A percentile compares a stretch with the other conserved stretches of the same genome.
Conservation (phyloP, 2,888 invertebrate species). For the Escarpia spicata region DNA sequence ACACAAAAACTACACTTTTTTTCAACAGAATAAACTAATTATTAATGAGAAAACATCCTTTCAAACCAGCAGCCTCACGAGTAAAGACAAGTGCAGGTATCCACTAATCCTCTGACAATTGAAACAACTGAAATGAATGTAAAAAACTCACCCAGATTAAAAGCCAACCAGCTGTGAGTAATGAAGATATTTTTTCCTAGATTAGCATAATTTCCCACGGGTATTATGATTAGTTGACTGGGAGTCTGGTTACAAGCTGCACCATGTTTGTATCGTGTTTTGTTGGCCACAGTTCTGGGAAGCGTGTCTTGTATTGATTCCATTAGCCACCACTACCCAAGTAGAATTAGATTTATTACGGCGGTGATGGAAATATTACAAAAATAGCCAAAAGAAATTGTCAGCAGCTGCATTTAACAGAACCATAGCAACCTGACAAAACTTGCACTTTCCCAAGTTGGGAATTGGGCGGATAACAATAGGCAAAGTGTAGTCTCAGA, state of each 20-base stretch:
- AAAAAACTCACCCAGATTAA: conserved; percentile 8
- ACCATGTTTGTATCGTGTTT: not conserved
- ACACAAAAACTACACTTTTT: not conserved
- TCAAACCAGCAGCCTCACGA: not conserved
- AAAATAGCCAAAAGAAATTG: conserved; percentile 13
- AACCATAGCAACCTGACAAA: not conserved
- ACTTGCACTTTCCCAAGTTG: not conserved
- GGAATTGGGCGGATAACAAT: not conserved
- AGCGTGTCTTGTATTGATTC: not conserved
- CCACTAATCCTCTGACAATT: not conserved
- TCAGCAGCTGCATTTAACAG: not conserved
- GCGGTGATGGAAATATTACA: not conserved
- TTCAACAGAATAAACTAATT: not conserved
- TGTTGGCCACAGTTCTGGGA: not conserved
- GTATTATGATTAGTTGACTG: not conserved
- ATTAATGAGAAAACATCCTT: not conserved
- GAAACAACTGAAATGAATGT: not conserved
- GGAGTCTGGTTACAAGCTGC: not conserved
- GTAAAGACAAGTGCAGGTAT: not conserved
- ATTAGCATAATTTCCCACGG: not conserved
- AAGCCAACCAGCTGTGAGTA: not conserved
- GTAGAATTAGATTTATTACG: conserved; percentile 1
- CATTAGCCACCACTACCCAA: not conserved
- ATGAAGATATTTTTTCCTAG: not conserved
- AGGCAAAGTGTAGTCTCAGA: not conserved